Conservation (phyloP, 2,888 invertebrate species). For the Alloscopus bannaensis region DNA sequence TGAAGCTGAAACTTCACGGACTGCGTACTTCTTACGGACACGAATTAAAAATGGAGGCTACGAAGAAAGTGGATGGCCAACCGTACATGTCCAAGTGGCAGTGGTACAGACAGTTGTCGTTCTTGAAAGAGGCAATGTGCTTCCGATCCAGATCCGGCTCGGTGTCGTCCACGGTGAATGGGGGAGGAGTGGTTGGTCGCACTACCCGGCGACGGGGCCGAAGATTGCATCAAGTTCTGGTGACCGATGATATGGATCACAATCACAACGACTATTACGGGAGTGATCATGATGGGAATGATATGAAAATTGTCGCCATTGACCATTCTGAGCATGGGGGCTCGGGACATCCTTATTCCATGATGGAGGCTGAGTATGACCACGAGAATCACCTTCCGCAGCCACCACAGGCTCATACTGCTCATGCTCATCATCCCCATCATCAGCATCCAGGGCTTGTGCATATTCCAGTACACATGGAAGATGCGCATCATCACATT, state of each 20-base stretch:
- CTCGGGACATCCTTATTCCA: slow-evolving; percentile 39
- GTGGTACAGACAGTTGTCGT: slow-evolving; percentile 65
- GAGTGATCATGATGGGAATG: slow-evolving; percentile 37
- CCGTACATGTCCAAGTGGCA: slow-evolving; percentile 65
- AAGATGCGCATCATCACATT: slow-evolving; percentile 51
- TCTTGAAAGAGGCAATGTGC: slow-evolving; percentile 66
- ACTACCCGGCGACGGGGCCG: slow-evolving; percentile 25
- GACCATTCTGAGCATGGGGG: slow-evolving; percentile 35
- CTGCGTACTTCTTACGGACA: slow-evolving; percentile 66
- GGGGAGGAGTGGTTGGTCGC: slow-evolving; percentile 18
- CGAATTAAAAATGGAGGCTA: slow-evolving; percentile 63
- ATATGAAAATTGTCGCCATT: slow-evolving; percentile 42
- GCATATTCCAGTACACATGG: slow-evolving; percentile 43
- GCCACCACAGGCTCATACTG: slow-evolving; percentile 41
- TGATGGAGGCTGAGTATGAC: slow-evolving; percentile 46
- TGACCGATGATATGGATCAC: slow-evolving; percentile 47
- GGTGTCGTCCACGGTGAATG: slow-evolving; percentile 31
- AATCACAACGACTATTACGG: slow-evolving; percentile 48
- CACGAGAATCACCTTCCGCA: slow-evolving; percentile 29
- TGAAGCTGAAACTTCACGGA: slow-evolving; percentile 65
- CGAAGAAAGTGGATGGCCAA: slow-evolving; percentile 53
- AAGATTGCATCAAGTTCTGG: slow-evolving; percentile 19
- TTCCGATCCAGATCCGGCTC: slow-evolving; percentile 59
- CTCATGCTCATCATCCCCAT: slow-evolving; percentile 44
- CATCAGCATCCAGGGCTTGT: slow-evolving; percentile 47